phyloP scores from a whole-genome alignment of 2,888 invertebrate species.

The Platynereis dumerilii region DNA sequence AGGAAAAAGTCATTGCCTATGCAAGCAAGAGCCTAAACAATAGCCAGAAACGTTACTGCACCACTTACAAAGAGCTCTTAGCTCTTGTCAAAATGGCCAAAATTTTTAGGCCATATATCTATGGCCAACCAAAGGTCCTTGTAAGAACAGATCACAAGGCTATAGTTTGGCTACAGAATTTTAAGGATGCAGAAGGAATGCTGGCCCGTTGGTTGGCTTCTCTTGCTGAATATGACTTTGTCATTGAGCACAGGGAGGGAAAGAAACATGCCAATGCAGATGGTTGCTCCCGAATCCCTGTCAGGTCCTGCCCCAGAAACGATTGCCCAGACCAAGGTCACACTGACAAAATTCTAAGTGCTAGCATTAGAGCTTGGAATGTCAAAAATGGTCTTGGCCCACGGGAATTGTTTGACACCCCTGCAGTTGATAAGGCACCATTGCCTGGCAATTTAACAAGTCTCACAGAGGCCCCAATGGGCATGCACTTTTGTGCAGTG shows the following conservation, averaged over 20 bases:
- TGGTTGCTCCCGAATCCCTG: background rate
- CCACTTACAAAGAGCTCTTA: constrained; percentile 25
- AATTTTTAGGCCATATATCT: constrained; percentile 9
- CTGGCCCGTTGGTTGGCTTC: constrained; percentile 13
- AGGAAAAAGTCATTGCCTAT: constrained; percentile 22
- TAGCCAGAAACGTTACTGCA: constrained; percentile 21
- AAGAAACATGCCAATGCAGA: constrained; percentile 17
- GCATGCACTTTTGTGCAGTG: no score
- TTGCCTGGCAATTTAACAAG: no score
- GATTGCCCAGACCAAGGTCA: no score
- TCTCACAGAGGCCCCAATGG: no score
- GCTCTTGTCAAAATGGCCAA: constrained; percentile 10
- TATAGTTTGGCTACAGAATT: background rate
- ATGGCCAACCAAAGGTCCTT: constrained; percentile 10
- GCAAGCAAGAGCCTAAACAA: constrained; percentile 13
- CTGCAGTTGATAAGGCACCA: no score
- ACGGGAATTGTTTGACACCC: no score
- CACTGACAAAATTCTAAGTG: no score
- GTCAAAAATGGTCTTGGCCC: no score
- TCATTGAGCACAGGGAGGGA: constrained; percentile 8
- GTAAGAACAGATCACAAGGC: constrained; percentile 14
- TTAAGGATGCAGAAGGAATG: constrained; percentile 8
- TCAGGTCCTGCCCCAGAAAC: no score
- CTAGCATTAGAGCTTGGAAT: no score
- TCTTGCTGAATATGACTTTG: constrained; percentile 2